Conservation (phyloP, 2,888 invertebrate genomes). For the Cryptus armator region DNA sequence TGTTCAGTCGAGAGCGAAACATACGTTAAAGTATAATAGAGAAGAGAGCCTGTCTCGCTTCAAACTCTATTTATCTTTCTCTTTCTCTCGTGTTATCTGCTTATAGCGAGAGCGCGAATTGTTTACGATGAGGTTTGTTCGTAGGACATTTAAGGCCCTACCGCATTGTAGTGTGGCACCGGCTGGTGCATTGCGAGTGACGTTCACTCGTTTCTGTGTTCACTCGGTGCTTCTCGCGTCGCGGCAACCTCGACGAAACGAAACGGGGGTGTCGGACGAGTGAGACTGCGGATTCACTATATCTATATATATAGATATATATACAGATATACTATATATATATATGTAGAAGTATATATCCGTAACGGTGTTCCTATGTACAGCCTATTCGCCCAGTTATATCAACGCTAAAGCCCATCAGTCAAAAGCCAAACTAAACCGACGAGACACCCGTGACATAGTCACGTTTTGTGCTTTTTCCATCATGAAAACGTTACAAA, state of each 20-base stretch:
- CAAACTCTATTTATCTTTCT: background rate
- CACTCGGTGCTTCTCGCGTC: constrained; percentile 7
- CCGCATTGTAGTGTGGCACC: constrained; percentile 59
- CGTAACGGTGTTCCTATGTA: constrained; percentile 12
- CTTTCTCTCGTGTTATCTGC: constrained; percentile 46
- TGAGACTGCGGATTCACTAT: constrained; percentile 27
- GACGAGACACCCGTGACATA: constrained; percentile 20
- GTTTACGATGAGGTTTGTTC: constrained; percentile 64
- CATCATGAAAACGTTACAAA: constrained; percentile 24
- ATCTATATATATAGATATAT: constrained; percentile 2
- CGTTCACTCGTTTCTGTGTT: constrained; percentile 25
- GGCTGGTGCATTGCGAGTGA: constrained; percentile 57
- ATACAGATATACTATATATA: background rate
- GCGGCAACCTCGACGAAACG: constrained; percentile 44
- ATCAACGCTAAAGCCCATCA: constrained; percentile 54
- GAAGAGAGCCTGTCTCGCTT: background rate
- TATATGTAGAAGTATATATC: background rate
- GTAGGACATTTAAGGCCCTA: constrained; percentile 56
- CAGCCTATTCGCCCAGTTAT: constrained; percentile 46
- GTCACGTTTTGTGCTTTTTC: constrained; percentile 48
- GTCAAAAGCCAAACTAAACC: constrained; percentile 62
- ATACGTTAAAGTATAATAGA: background rate
- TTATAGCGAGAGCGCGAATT: constrained; percentile 59
- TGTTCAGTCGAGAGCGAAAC: background rate
- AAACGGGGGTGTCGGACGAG: constrained; percentile 37